Conservation (phyloP, 2,113 vertebrate species). For the Cinclus mexicanus region DNA sequence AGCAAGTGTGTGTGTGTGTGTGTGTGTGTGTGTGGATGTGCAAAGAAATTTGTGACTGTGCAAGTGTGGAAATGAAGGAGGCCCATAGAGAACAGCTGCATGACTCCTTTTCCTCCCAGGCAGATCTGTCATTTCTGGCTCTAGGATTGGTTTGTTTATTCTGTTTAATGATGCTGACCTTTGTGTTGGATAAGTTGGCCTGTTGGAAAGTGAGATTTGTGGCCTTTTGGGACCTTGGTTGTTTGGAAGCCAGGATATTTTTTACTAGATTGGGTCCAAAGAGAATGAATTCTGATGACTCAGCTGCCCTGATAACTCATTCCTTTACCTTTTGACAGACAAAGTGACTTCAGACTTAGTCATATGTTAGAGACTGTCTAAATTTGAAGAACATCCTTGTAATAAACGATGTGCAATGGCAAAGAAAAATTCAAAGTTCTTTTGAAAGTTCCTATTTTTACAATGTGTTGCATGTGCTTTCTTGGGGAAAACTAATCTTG, state of each 20-base stretch:
- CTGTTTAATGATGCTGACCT: conserved; percentile 66
- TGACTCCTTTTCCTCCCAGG: not conserved
- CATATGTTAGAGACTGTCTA: not conserved
- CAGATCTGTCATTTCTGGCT: conserved; percentile 37
- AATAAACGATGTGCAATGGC: not conserved
- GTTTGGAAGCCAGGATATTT: conserved; percentile 16
- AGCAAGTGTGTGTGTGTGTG: not conserved
- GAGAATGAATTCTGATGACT: conserved; percentile 12
- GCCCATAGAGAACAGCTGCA: not conserved
- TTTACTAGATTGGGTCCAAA: not conserved
- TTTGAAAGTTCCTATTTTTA: not conserved
- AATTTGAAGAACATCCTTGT: not conserved
- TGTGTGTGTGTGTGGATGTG: not conserved
- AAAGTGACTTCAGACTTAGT: conserved; percentile 43
- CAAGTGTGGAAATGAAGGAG: not conserved
- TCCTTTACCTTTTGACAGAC: conserved; percentile 55
- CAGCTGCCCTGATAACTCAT: conserved; percentile 33
- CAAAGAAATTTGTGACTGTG: not conserved
- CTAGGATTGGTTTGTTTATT: conserved; percentile 34
- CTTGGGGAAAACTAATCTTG: not conserved
- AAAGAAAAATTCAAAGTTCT: not conserved
- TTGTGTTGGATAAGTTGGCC: conserved; percentile 51
- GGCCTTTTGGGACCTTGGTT: conserved; percentile 19
- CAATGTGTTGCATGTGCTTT: not conserved
- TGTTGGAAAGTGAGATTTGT: conserved; percentile 25